Percentiles rank a stretch among this genome's conserved stretches.
Evolutionary conservation across 2,888 invertebrate species (phyloP).

Genomic region (Tipula unca): DNA sequence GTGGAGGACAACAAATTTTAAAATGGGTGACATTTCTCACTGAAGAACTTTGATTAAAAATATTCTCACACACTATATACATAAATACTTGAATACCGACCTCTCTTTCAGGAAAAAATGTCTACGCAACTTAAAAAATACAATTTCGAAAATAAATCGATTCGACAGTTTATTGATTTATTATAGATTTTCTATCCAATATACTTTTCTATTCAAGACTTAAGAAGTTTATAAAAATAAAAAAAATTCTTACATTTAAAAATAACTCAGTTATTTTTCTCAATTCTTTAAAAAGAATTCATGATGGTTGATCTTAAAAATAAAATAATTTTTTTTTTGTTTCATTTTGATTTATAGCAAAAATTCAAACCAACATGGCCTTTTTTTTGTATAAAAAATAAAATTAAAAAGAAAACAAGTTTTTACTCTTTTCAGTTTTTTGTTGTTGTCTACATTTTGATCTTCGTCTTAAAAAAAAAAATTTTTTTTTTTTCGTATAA

Average conservation of each 20-base stretch:
- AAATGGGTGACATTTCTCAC: background rate
- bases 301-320: conserved; percentile 17
- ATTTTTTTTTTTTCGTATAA: background rate
- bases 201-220: background rate
- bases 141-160: background rate
- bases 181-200: background rate
- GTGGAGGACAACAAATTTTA: background rate
- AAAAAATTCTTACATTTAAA: background rate
- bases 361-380: conserved; percentile 17
- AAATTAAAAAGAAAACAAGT: background rate
- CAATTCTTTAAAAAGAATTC: conserved; percentile 8
- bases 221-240: background rate
- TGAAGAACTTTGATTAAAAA: background rate
- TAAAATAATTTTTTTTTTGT: background rate
- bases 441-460: background rate
- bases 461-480: background rate
- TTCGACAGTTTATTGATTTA: background rate
- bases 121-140: background rate
- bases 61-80: background rate
- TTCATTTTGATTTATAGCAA: conserved; percentile 9
- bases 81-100: background rate
- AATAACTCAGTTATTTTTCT: background rate
- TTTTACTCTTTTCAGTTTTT: background rate
- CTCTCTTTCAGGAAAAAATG: background rate
- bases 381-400: background rate